A percentile compares a stretch with the other conserved stretches of the same genome.
These are phyloP conservation scores for Lacerta viridis DNA, from an alignment of 2,797 vertebrate genomes.

Conservation along the genomic window DNA sequence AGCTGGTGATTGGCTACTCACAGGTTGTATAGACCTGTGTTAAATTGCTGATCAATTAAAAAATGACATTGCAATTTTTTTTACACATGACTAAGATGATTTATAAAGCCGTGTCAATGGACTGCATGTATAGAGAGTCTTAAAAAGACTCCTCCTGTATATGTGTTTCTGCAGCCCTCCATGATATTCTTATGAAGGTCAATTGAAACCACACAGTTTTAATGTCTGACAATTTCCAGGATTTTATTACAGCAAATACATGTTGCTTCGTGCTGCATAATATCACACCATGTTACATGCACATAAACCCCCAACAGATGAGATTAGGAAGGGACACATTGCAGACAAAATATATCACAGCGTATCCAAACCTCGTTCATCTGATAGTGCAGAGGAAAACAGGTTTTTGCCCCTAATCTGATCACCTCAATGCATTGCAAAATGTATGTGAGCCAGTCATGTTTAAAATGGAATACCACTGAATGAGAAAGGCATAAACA, in stretches of 20 bases:
- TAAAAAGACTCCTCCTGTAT: neutral
- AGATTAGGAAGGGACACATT: slow-evolving; percentile 5
- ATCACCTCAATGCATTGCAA: slow-evolving; percentile 12
- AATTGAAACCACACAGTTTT: slow-evolving; percentile 22
- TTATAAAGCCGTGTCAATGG: neutral
- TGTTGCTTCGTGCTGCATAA: slow-evolving; percentile 35
- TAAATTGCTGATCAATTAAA: neutral
- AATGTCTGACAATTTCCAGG: slow-evolving; percentile 12
- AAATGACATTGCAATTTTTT: neutral
- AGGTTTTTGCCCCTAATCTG: slow-evolving; percentile 26
- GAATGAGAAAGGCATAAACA: slow-evolving; percentile 1
- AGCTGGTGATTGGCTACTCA: neutral
- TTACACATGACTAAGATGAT: neutral
- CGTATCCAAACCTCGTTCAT: slow-evolving; percentile 1
- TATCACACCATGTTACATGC: slow-evolving; percentile 37
- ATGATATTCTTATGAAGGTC: slow-evolving; percentile 33
- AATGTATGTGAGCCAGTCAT: slow-evolving; percentile 19
- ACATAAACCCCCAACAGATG: slow-evolving; percentile 27
- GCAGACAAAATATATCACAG: slow-evolving; percentile 28
- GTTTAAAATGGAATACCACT: neutral
- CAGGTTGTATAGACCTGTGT: neutral
- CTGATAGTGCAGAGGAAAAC: slow-evolving; percentile 28
- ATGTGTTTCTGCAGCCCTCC: slow-evolving; percentile 16
- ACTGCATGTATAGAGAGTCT: neutral
- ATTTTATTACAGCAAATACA: slow-evolving; percentile 34